Base-by-base conservation (phyloP, 2,888 invertebrate genomes). In the Lochmaea crataegi region DNA sequence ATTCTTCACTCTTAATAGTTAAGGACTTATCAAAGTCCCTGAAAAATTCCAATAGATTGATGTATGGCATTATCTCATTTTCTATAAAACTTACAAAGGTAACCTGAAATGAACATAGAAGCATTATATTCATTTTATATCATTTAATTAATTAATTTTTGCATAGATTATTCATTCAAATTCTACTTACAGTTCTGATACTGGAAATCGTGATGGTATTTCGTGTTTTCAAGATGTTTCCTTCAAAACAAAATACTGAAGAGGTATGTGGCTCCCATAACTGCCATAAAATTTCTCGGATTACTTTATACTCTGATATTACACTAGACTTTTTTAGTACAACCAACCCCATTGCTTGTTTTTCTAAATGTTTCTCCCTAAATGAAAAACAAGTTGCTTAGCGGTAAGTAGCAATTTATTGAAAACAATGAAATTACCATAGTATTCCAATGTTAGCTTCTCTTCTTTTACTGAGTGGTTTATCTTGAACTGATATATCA, bases 251-350 rank as follows among this genome's bases (percentile, higher is more conserved):
- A 72, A 84, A 85, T 10, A 83, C 79, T 32, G 81, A 80, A 45
- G 85, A 85, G 12, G 80, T 79, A 72, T 85, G 85, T 4, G 80
- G 80, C 41, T 75, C 76, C 76, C 81, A 84, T 60, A 86, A 73
- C 75, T 87, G 86, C 86, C 86, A 86, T 38, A 86, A 77, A 22
- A 86, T 76, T 77, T 87, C 87, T 63, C 87, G 76, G 71, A 86
- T 82, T 4, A 85, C 83, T 79, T 85, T 85, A 78, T 86, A 86
- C 75, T 87, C 86, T 0, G 86, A 80, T 22, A 86, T 79, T 48
- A 86, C 77, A 22, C 77, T 84, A 1, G 82, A 78, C 11, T 76
- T 79, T 51, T 79, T 79, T 2, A 82, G 72, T 2, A 74, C 72
- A 16, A 85, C 72, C 41, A 86, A 75, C 7, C 83, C 83, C 58